Evolutionary conservation across 2,113 vertebrate species (phyloP), one percentile per base, ranked within the genome.

Genomic region (Elaphurus davidianus): DNA sequence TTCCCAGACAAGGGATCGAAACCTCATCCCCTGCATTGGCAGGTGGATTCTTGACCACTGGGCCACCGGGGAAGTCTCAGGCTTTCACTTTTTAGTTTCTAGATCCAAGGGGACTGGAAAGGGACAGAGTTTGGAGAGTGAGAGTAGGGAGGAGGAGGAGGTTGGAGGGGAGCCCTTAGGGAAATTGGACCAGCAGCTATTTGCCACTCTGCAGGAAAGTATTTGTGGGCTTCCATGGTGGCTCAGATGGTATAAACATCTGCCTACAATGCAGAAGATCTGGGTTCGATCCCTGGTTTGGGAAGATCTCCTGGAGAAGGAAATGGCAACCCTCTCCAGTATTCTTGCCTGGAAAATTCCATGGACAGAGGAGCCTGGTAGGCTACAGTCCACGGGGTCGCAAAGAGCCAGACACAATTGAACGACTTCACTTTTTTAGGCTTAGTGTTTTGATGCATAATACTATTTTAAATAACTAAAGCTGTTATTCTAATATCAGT

Each of bases 381-480:
- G 47, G 47, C 47, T 50, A 50, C 12, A 50, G 47, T 43, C 23
- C 71, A 43, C 27, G 12, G 40, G 3, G 71, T 50, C 12, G 13
- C 23, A 14, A 74, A 43, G 71, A 76, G 71, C 27, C 6, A 0
- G 40, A 43, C 71, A 27, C 43, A 40, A 76, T 6, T 43, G 67
- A 43, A 3, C 23, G 12, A 43, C 71, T 43, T 76, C 47, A 50
- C 47, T 50, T 50, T 90, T 87, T 90, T 28, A 55, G 78, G 84
- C 50, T 36, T 54, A 36, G 36, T 67, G 76, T 81, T 87, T 85
- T 85, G 64, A 21, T 60, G 27, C 30, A 36, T 90, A 83, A 79
- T 83, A 33, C 33, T 43, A 43, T 90, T 89, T 96, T 84, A 50
- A 97, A 81, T 92, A 93, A 87, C 40, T 36, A 86, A 92, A 74